Conservation (phyloP, 2,888 invertebrate species). For the Oeneis ivallda region DNA sequence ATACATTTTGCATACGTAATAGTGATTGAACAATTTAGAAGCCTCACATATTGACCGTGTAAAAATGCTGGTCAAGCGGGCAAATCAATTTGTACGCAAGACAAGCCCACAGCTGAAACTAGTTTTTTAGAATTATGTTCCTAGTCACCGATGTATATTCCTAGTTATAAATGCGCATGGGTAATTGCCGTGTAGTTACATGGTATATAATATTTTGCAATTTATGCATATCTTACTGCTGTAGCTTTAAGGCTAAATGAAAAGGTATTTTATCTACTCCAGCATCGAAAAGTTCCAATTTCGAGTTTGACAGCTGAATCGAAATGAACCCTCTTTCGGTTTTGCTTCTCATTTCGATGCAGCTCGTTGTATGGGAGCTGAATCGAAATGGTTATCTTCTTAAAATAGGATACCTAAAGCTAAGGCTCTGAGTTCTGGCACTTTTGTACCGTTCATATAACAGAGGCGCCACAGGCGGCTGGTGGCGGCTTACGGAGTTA, state of each 20-base stretch:
- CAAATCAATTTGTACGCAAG: constrained; percentile 32
- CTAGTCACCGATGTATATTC: too few relatives aligned
- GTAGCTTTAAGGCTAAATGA: constrained; percentile 9
- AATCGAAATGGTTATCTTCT: too few relatives aligned
- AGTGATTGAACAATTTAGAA: constrained; percentile 25
- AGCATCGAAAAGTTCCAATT: too few relatives aligned
- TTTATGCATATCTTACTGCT: constrained; percentile 22
- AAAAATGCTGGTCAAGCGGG: constrained; percentile 26
- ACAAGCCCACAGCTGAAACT: constrained; percentile 24
- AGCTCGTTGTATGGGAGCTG: too few relatives aligned
- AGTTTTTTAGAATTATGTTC: constrained; percentile 26
- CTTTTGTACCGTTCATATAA: too few relatives aligned
- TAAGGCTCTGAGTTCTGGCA: too few relatives aligned
- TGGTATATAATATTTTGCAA: constrained; percentile 27
- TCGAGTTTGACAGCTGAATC: too few relatives aligned
- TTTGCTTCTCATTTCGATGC: too few relatives aligned
- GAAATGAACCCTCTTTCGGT: too few relatives aligned
- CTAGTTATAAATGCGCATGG: constrained; percentile 26
- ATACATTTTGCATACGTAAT: constrained; percentile 14
- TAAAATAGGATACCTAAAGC: too few relatives aligned
- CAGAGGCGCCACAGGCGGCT: too few relatives aligned
- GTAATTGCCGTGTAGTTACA: constrained; percentile 22
- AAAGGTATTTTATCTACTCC: constrained; percentile 3
- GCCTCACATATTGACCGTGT: constrained; percentile 24
- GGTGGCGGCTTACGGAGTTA: too few relatives aligned